Evolutionary conservation across 64 coral and sea anemone species (phyloP), one percentile per base, ranked within the genome.

Genomic region (Platygyra sinensis): DNA sequence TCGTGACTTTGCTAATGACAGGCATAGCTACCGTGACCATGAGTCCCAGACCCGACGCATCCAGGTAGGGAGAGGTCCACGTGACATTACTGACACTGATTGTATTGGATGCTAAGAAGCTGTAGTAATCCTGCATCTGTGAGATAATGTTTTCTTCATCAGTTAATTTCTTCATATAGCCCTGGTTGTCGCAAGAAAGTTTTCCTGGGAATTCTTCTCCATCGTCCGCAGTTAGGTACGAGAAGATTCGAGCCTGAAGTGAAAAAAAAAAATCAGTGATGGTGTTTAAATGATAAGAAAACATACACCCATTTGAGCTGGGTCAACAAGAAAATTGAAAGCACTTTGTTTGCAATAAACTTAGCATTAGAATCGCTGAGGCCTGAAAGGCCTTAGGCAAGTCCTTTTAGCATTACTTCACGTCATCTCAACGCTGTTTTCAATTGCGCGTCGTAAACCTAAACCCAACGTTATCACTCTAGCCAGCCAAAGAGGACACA

Each of bases 21-120:
- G 95, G 95, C 73, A 98, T 91, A n/a, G 95, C 95, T 32, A 98
- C 95, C 0, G 95, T 98, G 8, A 98, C 95, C 95, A 98, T 98
- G 55, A 98, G 73, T 24, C 95, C 95, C n/a, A 98, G 62, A 20
- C 95, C 95, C 52, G 91, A 91, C 10, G 95, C 95, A 18, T 98
- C 95, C 64, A 98, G 63, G 27, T 98, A 98, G 10, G 95, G 95
- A 25, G 95, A 87, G 15, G 95, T 98, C 95, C 95, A 98, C 19
- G 95, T 98, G 24, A 91, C 87, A 67, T 94, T 91, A 78, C 86
- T 98, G 31, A 98, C 91, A 13, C 95, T 94, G 86, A 98, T 94
- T n/a, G 95, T 98, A 39, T 98, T 98, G 65, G 95, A 98, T 16
- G 95, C 95, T 39, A 98, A 85, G 77, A 98, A 98, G 74, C 95